Percentiles rank a stretch among this genome's conserved stretches.
Conservation (phyloP, 2,797 vertebrate species). For the Hemitrygon akajei region DNA sequence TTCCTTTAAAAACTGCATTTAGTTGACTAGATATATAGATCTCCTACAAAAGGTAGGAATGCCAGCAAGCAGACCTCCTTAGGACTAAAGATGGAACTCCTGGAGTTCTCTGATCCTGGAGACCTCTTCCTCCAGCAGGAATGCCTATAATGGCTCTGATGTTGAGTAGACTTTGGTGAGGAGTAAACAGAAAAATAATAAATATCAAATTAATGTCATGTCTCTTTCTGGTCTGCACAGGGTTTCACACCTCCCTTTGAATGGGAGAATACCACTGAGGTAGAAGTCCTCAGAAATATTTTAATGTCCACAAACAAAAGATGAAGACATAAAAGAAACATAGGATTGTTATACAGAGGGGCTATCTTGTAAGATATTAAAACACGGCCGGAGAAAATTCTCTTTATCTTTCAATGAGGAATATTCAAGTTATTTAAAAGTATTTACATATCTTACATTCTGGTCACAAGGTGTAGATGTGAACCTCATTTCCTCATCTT, state of each 20-base stretch:
- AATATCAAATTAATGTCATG: not conserved
- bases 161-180: not conserved
- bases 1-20: not conserved
- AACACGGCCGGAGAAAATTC: not conserved
- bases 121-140: not conserved
- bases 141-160: too few species aligned
- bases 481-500: not conserved
- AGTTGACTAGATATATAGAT: not conserved
- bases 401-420: not conserved
- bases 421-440: not conserved
- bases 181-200: not conserved
- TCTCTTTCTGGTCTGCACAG: not conserved
- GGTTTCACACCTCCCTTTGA: not conserved
- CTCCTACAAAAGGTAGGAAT: not conserved
- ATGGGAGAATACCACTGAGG: not conserved
- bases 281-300: not conserved
- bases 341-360: not conserved
- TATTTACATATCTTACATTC: not conserved
- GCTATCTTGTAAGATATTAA: not conserved
- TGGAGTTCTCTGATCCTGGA: not conserved
- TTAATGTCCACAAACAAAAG: not conserved
- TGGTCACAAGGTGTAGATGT: not conserved
- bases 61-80: not conserved
- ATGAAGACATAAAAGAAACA: not conserved
- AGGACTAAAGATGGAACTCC: not conserved